These are phyloP conservation scores for Sparus aurata DNA, from an alignment of 2,797 vertebrate genomes.

Conservation along the genomic window DNA sequence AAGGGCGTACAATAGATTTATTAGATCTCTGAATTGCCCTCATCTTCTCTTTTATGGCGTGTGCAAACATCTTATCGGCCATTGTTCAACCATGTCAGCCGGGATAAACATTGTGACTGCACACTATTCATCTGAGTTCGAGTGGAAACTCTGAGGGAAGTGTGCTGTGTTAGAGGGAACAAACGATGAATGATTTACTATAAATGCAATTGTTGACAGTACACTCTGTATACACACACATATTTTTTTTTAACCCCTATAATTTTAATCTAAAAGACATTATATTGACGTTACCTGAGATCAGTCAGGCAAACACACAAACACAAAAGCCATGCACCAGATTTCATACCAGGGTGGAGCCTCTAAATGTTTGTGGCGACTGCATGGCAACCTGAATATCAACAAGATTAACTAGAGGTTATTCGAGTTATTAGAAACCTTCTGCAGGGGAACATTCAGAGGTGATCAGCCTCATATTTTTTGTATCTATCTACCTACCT, in stretches of 20 bases:
- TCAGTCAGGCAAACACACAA: neutral
- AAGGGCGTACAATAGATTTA: neutral
- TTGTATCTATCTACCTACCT: neutral
- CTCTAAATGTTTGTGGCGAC: slow-evolving; percentile 17
- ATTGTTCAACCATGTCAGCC: slow-evolving; percentile 20
- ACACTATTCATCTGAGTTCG: slow-evolving; percentile 8
- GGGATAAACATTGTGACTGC: slow-evolving; percentile 1
- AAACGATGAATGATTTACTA: neutral
- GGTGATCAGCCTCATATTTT: neutral
- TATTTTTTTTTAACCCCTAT: neutral
- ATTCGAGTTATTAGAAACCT: slow-evolving; percentile 4
- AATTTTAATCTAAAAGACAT: neutral
- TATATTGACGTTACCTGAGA: neutral
- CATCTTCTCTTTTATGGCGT: slow-evolving; percentile 20
- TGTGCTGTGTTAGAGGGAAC: neutral
- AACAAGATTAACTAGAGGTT: slow-evolving; percentile 8
- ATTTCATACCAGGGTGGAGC: slow-evolving; percentile 13
- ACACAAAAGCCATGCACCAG: neutral
- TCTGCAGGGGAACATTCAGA: neutral
- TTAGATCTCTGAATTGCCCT: slow-evolving; percentile 13
- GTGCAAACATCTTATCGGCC: slow-evolving; percentile 24
- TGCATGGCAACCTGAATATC: neutral
- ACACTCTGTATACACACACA: too few relatives aligned
- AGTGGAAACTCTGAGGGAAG: neutral
- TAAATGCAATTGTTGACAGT: neutral